These are phyloP conservation scores for Pogonognathellus flavescens DNA, from an alignment of 1,140 invertebrate genomes.

Conservation along the genomic window DNA sequence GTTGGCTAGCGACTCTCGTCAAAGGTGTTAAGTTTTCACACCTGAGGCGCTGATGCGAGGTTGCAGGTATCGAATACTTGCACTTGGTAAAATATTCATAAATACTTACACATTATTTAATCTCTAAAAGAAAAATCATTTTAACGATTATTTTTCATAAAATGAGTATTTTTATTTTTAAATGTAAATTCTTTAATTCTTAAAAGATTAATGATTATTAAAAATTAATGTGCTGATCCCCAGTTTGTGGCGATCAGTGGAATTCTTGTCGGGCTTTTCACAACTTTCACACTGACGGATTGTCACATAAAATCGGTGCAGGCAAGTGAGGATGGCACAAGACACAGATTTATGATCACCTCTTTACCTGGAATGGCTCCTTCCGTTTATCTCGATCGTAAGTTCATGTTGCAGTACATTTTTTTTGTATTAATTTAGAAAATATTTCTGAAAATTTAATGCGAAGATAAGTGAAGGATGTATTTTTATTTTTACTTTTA, in stretches of 20 bases:
- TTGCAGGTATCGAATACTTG: too few species aligned
- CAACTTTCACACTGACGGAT: slow-evolving; percentile 2
- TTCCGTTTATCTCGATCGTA: slow-evolving; percentile 11
- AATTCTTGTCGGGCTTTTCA: neutral
- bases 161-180: neutral
- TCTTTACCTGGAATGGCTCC: neutral
- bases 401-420: too few species aligned
- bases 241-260: neutral
- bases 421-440: too few species aligned
- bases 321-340: neutral
- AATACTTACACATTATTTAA: too few species aligned
- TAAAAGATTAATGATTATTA: neutral
- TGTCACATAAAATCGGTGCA: slow-evolving; percentile 19
- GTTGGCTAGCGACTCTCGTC: too few species aligned
- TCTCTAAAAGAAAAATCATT: too few species aligned
- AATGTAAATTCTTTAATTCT: neutral
- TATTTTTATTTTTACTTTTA: too few species aligned
- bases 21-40: too few species aligned
- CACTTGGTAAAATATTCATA: neutral
- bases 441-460: too few species aligned
- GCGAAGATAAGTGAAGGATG: too few species aligned
- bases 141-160: too few species aligned
- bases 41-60: too few species aligned
- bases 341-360: slow-evolving; percentile 3
- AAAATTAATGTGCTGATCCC: neutral